Conservation (phyloP, 2,113 vertebrate genomes). For the Sialia sialis region DNA sequence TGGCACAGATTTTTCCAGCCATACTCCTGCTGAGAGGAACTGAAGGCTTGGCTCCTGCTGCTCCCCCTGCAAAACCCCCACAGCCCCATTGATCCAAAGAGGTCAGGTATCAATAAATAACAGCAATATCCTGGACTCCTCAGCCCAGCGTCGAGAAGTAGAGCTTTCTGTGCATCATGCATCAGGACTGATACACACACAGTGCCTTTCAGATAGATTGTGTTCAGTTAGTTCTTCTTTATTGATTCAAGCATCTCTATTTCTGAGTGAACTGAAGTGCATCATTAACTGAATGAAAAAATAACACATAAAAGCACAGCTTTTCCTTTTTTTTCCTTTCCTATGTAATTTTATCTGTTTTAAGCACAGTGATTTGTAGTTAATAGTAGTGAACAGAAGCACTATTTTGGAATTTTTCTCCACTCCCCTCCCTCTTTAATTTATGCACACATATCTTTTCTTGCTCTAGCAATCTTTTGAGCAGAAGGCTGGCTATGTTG, state of each 20-base stretch:
- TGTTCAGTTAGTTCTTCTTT: not conserved
- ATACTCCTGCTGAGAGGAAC: not conserved
- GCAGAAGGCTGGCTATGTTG: conserved; percentile 33
- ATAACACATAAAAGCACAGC: not conserved
- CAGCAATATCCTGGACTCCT: not conserved
- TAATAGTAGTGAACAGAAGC: not conserved
- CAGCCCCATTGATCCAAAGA: accelerated
- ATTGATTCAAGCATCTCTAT: not conserved
- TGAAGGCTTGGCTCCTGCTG: not conserved
- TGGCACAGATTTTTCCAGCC: not conserved
- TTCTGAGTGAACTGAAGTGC: conserved; percentile 15
- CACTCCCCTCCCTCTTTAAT: not conserved
- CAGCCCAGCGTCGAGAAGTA: not conserved
- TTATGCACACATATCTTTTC: not conserved
- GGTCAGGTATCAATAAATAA: not conserved
- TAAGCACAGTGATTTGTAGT: not conserved
- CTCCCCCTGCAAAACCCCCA: accelerated
- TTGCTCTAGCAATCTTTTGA: not conserved
- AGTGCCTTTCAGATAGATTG: not conserved
- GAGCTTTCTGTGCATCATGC: not conserved
- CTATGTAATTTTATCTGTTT: not conserved
- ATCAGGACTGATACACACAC: not conserved
- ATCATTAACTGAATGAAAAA: conserved; percentile 31
- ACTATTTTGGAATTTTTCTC: conserved; percentile 6
- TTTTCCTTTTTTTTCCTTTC: not conserved